Evolutionary conservation across 2,797 vertebrate genomes (phyloP).

Genomic region (Aselliscus stoliczkanus): DNA sequence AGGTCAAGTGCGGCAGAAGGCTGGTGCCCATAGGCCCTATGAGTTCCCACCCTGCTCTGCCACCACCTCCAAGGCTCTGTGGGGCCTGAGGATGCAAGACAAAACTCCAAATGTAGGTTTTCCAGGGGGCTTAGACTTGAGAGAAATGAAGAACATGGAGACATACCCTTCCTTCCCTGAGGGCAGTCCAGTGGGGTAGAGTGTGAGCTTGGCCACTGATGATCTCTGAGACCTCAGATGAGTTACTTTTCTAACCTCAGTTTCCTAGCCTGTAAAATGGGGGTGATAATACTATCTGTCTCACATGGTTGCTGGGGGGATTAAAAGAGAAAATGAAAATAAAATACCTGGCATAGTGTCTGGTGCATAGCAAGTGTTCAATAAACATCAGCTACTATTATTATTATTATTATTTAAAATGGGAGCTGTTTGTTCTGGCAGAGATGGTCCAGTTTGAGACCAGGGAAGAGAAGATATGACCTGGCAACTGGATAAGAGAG

Average conservation of each 20-base stretch:
- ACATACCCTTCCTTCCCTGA: background rate
- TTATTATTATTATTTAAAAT: background rate
- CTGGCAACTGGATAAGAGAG: background rate
- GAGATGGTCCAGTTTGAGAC: background rate
- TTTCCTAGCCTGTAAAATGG: background rate
- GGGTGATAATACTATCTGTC: background rate
- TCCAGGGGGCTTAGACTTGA: background rate
- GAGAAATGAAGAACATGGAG: background rate
- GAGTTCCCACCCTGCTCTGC: background rate
- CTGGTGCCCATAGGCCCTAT: background rate
- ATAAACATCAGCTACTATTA: background rate
- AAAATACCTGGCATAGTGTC: background rate
- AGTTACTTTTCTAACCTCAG: background rate
- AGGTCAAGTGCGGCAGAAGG: background rate
- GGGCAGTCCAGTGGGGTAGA: background rate
- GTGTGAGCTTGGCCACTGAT: no score
- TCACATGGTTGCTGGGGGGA: background rate
- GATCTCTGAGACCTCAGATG: background rate
- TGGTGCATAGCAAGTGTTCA: background rate
- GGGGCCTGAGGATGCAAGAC: background rate
- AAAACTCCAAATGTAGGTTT: background rate
- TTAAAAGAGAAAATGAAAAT: background rate
- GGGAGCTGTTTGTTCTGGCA: background rate
- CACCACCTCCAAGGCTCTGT: no score
- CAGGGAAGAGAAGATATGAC: background rate